Evolutionary conservation across 2,113 vertebrate genomes (phyloP).

Genomic region (Puntigrus tetrazona): DNA sequence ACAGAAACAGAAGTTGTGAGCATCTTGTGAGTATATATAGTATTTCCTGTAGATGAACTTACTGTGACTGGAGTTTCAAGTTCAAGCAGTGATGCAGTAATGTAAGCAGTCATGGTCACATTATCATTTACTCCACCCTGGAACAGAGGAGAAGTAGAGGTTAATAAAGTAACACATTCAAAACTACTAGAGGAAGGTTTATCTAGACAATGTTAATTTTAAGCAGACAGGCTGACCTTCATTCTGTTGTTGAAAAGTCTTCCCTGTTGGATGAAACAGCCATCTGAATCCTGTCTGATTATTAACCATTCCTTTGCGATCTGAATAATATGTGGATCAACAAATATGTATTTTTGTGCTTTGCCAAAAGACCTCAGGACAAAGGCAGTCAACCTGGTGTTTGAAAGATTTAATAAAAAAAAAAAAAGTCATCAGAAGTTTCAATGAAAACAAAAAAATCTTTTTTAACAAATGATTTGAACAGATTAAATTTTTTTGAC

Average conservation of each 20-base stretch:
- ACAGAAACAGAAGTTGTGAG: background rate
- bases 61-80: slow-evolving; percentile 64
- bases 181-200: background rate
- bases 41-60: slow-evolving; percentile 44
- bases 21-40: background rate
- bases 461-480: background rate
- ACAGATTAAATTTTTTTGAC: background rate
- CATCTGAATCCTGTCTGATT: slow-evolving; percentile 67
- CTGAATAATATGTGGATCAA: slow-evolving; percentile 62
- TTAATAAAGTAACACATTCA: background rate
- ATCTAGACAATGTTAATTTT: background rate
- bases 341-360: slow-evolving; percentile 70
- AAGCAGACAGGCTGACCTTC: slow-evolving; percentile 67
- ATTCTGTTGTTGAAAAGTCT: slow-evolving; percentile 78
- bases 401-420: background rate
- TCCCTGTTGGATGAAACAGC: slow-evolving; percentile 78
- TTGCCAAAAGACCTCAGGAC: slow-evolving; percentile 75
- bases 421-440: background rate
- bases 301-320: slow-evolving; percentile 71
- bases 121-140: slow-evolving; percentile 82
- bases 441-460: background rate
- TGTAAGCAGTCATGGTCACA: slow-evolving; percentile 78
- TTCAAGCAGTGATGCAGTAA: slow-evolving; percentile 75
- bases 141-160: background rate
- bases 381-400: slow-evolving; percentile 81